Evolutionary conservation across 2,888 invertebrate species (phyloP).

Genomic region (Cerastoderma edule): DNA sequence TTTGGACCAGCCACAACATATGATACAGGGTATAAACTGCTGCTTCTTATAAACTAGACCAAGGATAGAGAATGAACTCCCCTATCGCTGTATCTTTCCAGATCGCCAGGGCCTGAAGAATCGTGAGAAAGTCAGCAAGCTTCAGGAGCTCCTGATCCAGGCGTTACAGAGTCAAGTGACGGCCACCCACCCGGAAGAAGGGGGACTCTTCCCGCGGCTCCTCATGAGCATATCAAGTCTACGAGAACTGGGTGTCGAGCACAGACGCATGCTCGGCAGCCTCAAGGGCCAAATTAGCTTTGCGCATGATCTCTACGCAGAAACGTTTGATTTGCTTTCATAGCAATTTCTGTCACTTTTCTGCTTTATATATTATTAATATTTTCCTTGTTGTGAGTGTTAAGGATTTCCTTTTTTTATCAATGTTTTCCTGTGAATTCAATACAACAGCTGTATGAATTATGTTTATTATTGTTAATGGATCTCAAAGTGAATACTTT

Average conservation of each 20-base stretch:
- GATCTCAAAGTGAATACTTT: too few relatives aligned
- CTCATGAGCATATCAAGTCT: slow-evolving; percentile 83
- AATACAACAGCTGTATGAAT: too few relatives aligned
- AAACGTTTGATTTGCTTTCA: slow-evolving; percentile 80
- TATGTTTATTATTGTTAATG: too few relatives aligned
- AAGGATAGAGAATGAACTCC: too few relatives aligned
- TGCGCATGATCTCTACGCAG: slow-evolving; percentile 80
- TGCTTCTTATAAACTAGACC: too few relatives aligned
- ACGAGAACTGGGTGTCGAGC: slow-evolving; percentile 82
- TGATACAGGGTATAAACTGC: too few relatives aligned
- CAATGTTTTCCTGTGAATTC: too few relatives aligned
- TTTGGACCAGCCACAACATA: too few relatives aligned
- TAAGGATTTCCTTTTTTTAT: not conserved
- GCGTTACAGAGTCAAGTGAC: slow-evolving; percentile 80
- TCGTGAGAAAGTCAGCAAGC: slow-evolving; percentile 80
- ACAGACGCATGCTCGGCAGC: slow-evolving; percentile 80
- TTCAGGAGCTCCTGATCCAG: slow-evolving; percentile 81
- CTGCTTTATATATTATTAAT: slow-evolving; percentile 8
- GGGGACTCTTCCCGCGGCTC: slow-evolving; percentile 81
- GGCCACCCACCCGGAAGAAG: slow-evolving; percentile 77
- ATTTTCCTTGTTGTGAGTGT: slow-evolving; percentile 9
- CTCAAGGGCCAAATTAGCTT: slow-evolving; percentile 81
- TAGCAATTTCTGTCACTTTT: slow-evolving; percentile 36
- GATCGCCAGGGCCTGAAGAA: slow-evolving; percentile 82
- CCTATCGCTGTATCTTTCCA: too few relatives aligned